Evolutionary conservation across 1,140 invertebrate species (phyloP).

Genomic region (Ganaspis sp.): DNA sequence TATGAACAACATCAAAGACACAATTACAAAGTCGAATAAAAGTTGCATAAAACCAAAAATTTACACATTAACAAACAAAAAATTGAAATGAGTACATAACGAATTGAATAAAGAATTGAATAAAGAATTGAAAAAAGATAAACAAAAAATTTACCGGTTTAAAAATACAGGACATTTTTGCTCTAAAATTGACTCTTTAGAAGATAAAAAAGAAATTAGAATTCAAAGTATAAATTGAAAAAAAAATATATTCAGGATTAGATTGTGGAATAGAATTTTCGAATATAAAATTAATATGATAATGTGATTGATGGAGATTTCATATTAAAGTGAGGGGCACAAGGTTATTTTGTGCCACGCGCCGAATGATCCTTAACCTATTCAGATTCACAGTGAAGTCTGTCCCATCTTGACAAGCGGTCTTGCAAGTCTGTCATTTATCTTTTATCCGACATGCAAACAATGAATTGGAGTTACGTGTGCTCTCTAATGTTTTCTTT

Average conservation of each 20-base stretch:
- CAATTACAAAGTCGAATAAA: no score
- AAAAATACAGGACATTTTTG: no score
- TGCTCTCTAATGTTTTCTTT: slow-evolving; percentile 41
- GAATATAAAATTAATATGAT: slow-evolving; percentile 6
- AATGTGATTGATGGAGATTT: slow-evolving; percentile 17
- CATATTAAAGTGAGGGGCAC: slow-evolving; percentile 13
- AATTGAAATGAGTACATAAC: no score
- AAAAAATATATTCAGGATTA: background rate
- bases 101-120: no score
- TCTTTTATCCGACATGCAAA: slow-evolving; percentile 43
- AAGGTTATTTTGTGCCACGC: slow-evolving; percentile 47
- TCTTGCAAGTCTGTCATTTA: slow-evolving; percentile 48
- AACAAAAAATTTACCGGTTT: no score
- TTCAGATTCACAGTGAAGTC: slow-evolving; percentile 41
- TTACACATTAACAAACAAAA: no score
- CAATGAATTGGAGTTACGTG: slow-evolving; percentile 53
- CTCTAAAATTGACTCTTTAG: background rate
- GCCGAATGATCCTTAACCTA: slow-evolving; percentile 41
- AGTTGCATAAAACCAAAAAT: no score
- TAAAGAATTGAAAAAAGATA: no score
- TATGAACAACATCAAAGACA: no score
- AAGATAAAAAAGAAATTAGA: background rate
- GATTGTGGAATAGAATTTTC: background rate
- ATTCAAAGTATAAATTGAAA: background rate
- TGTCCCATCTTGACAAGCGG: slow-evolving; percentile 48